Conservation (phyloP, 2,113 vertebrate species). For the Anser brachyrhynchus region DNA sequence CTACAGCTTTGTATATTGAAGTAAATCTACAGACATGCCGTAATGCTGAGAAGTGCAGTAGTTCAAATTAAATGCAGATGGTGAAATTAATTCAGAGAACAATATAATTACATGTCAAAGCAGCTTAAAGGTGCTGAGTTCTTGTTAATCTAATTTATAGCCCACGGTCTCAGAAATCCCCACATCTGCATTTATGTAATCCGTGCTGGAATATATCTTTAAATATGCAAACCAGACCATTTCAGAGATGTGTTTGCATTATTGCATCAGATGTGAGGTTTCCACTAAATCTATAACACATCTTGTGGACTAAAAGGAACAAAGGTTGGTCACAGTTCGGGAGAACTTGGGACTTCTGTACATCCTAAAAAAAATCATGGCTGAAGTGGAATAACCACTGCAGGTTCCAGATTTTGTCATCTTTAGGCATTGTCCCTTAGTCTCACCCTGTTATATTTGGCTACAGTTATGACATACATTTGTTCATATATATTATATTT, state of each 20-base stretch:
- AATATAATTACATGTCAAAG: neutral
- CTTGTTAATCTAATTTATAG: constrained; percentile 7
- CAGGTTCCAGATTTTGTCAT: neutral
- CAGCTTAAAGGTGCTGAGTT: neutral
- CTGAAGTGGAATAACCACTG: neutral
- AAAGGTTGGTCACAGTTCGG: neutral
- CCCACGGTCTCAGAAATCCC: neutral
- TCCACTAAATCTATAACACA: neutral
- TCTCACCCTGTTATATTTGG: neutral
- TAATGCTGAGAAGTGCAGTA: neutral
- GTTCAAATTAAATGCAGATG: neutral
- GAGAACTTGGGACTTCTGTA: neutral
- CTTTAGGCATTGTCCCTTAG: neutral
- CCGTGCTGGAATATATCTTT: neutral
- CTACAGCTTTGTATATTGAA: neutral
- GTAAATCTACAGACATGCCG: neutral
- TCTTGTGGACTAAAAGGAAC: neutral
- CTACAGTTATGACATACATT: neutral
- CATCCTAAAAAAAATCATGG: neutral
- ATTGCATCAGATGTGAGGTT: neutral
- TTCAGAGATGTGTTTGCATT: neutral
- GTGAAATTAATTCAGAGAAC: neutral
- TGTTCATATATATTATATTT: too few relatives aligned
- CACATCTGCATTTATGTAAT: neutral
- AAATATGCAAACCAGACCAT: neutral